Conservation (phyloP, 1,140 invertebrate species). For the Drosophila aff. region DNA sequence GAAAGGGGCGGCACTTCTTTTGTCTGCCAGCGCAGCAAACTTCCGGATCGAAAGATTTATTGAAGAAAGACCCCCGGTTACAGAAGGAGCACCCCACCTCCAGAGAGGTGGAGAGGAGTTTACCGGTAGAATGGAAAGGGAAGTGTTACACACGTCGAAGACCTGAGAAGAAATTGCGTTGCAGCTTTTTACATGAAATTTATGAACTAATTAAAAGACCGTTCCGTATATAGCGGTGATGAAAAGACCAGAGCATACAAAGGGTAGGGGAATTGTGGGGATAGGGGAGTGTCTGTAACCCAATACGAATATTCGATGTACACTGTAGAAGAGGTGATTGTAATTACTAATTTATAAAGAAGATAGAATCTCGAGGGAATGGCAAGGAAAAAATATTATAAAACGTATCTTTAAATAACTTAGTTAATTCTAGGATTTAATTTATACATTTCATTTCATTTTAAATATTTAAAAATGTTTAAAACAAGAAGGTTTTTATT, state of each 20-base stretch:
- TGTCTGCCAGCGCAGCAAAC: constrained; percentile 60
- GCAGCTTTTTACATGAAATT: constrained; percentile 48
- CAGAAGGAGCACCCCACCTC: constrained; percentile 1
- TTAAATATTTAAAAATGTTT: no score
- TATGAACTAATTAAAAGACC: constrained; percentile 69
- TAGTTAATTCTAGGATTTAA: neutral
- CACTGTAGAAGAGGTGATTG: neutral
- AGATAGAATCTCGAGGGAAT: neutral
- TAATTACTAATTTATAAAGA: no score
- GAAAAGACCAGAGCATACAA: constrained; percentile 19
- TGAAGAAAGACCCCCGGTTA: constrained; percentile 23
- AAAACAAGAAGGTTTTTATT: no score
- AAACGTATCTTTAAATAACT: neutral
- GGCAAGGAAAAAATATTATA: neutral
- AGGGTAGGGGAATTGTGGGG: neutral
- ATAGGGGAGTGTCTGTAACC: constrained; percentile 37
- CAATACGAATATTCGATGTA: constrained; percentile 45
- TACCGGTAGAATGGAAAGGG: constrained; percentile 11
- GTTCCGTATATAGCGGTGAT: constrained; percentile 33
- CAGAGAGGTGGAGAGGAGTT: neutral
- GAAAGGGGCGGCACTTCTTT: constrained; percentile 50
- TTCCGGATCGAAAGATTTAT: constrained; percentile 70
- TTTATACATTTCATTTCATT: neutral
- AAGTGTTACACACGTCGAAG: constrained; percentile 29
- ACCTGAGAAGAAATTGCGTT: constrained; percentile 43